phyloP scores from a whole-genome alignment of 2,113 vertebrate genomes.

The Tychaedon coryphoeus region DNA sequence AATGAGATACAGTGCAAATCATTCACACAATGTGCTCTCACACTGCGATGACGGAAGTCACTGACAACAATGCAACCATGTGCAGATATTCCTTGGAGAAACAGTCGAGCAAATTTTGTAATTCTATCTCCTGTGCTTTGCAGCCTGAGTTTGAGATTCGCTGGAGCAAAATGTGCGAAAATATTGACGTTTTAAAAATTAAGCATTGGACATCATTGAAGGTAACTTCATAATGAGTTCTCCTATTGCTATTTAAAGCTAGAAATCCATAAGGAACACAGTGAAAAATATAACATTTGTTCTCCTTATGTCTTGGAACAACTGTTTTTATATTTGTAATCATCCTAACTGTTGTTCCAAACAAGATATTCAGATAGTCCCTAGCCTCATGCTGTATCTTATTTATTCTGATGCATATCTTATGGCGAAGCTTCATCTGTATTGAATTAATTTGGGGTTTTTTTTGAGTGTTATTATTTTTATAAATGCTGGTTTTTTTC shows the following conservation, averaged over 20 bases:
- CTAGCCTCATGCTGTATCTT: neutral
- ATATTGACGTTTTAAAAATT: constrained; percentile 48
- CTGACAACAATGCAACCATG: constrained; percentile 47
- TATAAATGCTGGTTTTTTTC: constrained; percentile 34
- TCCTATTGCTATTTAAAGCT: constrained; percentile 54
- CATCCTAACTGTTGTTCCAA: constrained; percentile 46
- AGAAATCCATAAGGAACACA: constrained; percentile 53
- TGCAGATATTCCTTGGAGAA: constrained; percentile 46
- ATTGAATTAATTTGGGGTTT: constrained; percentile 1
- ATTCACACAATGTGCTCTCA: constrained; percentile 51
- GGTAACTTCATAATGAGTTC: constrained; percentile 34
- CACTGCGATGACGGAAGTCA: constrained; percentile 37
- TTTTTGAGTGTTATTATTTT: neutral
- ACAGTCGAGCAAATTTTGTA: neutral
- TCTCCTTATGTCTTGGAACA: constrained; percentile 40
- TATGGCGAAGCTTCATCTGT: neutral
- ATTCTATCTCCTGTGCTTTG: constrained; percentile 15
- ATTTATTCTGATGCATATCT: constrained; percentile 53
- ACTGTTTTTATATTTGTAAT: constrained; percentile 40
- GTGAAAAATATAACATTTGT: constrained; percentile 34
- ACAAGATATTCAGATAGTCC: constrained; percentile 18
- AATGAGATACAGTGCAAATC: constrained; percentile 59
- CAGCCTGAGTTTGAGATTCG: constrained; percentile 27
- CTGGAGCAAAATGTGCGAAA: neutral
- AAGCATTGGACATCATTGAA: constrained; percentile 15